Evolutionary conservation across 2,888 invertebrate species (phyloP).

Genomic region (Andricus curvator): DNA sequence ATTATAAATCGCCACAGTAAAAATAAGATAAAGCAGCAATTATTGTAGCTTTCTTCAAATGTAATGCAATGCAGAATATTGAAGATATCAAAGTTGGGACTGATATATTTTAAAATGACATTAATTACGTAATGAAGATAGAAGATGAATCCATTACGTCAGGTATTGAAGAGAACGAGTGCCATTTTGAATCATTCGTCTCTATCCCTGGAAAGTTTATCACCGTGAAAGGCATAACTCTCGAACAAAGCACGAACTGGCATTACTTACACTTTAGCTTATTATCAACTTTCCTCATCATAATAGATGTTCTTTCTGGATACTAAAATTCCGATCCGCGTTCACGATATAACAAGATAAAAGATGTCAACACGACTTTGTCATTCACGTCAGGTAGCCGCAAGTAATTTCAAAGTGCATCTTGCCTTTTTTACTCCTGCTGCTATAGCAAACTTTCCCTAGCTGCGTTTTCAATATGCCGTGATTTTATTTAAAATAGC

Average conservation of each 20-base stretch:
- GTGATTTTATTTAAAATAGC: constrained; percentile 7
- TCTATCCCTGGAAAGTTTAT: constrained; percentile 38
- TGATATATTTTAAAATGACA: no score
- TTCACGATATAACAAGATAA: constrained; percentile 37
- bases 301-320: constrained; percentile 37
- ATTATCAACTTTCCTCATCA: constrained; percentile 40
- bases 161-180: constrained; percentile 25
- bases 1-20: neutral
- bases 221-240: constrained; percentile 36
- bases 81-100: no score
- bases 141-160: constrained; percentile 25
- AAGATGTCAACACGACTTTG: constrained; percentile 33
- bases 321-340: constrained; percentile 37
- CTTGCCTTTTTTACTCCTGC: neutral
- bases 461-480: neutral
- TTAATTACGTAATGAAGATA: constrained; percentile 26
- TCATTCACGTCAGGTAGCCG: constrained; percentile 28
- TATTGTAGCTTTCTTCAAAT: no score
- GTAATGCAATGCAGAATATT: no score
- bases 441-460: neutral
- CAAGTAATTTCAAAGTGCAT: constrained; percentile 31
- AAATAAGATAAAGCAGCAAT: no score
- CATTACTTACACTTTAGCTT: constrained; percentile 36
- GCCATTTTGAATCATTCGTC: constrained; percentile 33
- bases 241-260: constrained; percentile 35